Conservation (phyloP, 1,140 invertebrate species). For the Helicoverpa armigera region DNA sequence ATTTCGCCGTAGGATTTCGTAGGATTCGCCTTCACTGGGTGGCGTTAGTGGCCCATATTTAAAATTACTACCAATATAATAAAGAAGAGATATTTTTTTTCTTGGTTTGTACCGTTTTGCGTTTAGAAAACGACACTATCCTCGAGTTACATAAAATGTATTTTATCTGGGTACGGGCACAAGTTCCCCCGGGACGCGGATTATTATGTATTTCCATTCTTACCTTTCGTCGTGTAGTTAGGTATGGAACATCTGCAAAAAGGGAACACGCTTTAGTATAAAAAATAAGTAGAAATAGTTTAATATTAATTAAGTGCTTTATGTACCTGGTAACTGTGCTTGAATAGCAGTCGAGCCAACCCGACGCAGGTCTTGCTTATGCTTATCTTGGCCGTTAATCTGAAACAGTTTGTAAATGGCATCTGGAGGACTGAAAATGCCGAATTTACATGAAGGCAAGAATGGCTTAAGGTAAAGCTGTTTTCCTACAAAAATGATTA, state of each 20-base stretch:
- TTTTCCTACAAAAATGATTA: not conserved
- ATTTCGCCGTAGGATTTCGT: no score
- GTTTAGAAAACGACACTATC: no score
- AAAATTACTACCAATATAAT: no score
- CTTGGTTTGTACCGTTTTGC: no score
- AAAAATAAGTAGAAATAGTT: not conserved
- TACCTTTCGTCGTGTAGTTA: slow-evolving; percentile 68
- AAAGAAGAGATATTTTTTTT: no score
- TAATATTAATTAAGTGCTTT: no score
- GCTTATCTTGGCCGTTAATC: slow-evolving; percentile 77
- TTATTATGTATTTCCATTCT: not conserved
- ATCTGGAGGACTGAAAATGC: not conserved
- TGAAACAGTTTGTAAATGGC: slow-evolving; percentile 40
- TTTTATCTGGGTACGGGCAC: no score
- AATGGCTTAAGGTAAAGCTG: not conserved
- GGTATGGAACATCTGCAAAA: slow-evolving; percentile 67
- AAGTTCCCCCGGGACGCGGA: no score
- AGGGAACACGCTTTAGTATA: not conserved
- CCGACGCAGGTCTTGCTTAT: slow-evolving; percentile 72
- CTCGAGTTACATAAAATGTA: no score
- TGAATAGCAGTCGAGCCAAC: slow-evolving; percentile 79
- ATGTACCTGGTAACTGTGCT: slow-evolving; percentile 73
- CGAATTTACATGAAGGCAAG: not conserved
- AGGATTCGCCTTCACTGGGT: no score
- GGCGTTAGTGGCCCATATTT: no score